These are phyloP conservation scores for Piaya cayana DNA, from an alignment of 2,113 vertebrate species.

Conservation along the genomic window DNA sequence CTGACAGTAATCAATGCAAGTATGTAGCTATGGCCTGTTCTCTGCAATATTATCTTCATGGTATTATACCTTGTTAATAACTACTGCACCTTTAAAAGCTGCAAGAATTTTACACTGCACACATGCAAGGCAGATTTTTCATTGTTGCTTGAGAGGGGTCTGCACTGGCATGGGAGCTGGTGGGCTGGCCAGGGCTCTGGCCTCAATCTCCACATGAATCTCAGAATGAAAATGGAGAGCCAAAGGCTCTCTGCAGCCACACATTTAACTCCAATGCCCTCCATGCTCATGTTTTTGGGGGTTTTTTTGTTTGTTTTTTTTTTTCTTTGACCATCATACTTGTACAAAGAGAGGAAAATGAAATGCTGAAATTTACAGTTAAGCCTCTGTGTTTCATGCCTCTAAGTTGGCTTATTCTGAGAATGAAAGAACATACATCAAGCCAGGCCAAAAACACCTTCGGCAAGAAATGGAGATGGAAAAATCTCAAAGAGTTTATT, in stretches of 20 bases:
- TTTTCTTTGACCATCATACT: neutral
- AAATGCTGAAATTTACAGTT: neutral
- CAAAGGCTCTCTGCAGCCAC: neutral
- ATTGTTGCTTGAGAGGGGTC: neutral
- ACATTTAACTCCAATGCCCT: neutral
- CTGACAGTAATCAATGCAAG: neutral
- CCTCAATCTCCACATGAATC: neutral
- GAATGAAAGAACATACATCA: neutral
- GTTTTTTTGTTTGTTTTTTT: too few species aligned
- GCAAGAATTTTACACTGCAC: neutral
- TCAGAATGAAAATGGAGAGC: neutral
- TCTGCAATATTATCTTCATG: rapidly evolving
- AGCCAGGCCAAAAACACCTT: slow-evolving; percentile 40
- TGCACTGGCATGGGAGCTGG: neutral
- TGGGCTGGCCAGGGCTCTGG: neutral
- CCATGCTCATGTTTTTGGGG: rapidly evolving
- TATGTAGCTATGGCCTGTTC: rapidly evolving
- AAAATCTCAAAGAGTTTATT: slow-evolving; percentile 15
- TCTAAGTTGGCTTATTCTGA: neutral
- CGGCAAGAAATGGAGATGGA: slow-evolving; percentile 12
- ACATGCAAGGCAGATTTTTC: neutral
- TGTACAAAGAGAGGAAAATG: neutral
- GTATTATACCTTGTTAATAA: neutral
- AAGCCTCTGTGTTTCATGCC: neutral
- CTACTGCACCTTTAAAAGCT: neutral